Percentiles rank a stretch among this genome's conserved stretches.
These are phyloP conservation scores for Anhinga anhinga DNA, from an alignment of 2,113 vertebrate species.

Conservation along the genomic window DNA sequence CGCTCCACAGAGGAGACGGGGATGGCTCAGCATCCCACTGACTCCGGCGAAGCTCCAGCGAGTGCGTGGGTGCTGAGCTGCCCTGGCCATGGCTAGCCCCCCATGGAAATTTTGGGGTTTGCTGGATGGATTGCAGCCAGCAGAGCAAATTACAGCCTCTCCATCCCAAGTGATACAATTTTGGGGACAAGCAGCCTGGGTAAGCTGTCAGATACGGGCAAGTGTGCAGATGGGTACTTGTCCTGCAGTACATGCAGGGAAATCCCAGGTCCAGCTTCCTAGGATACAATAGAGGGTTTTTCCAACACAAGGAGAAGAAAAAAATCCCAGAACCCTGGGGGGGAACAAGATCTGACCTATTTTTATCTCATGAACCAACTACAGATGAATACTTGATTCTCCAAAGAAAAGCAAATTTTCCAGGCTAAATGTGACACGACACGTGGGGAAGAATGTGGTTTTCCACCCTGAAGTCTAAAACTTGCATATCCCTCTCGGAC, in stretches of 20 bases:
- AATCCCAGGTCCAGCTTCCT: neutral
- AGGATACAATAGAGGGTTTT: neutral
- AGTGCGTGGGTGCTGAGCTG: neutral
- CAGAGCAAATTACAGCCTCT: neutral
- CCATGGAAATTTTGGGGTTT: neutral
- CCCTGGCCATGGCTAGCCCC: fast-evolving
- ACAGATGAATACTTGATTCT: neutral
- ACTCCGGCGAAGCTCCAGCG: fast-evolving
- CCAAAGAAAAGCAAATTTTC: neutral
- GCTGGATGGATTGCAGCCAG: neutral
- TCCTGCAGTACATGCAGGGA: neutral
- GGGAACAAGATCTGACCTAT: neutral
- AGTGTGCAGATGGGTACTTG: neutral
- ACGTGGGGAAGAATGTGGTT: neutral
- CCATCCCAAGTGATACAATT: neutral
- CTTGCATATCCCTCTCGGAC: neutral
- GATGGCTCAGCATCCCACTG: neutral
- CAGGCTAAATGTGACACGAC: neutral
- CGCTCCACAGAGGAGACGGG: fast-evolving
- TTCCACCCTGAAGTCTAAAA: neutral
- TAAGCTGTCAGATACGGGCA: neutral
- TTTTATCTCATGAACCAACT: neutral
- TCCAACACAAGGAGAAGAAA: neutral
- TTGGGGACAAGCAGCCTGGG: fast-evolving
- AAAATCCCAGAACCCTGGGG: neutral